Evolutionary conservation across 2,113 vertebrate species (phyloP).

Genomic region (Cromileptes altivelis): DNA sequence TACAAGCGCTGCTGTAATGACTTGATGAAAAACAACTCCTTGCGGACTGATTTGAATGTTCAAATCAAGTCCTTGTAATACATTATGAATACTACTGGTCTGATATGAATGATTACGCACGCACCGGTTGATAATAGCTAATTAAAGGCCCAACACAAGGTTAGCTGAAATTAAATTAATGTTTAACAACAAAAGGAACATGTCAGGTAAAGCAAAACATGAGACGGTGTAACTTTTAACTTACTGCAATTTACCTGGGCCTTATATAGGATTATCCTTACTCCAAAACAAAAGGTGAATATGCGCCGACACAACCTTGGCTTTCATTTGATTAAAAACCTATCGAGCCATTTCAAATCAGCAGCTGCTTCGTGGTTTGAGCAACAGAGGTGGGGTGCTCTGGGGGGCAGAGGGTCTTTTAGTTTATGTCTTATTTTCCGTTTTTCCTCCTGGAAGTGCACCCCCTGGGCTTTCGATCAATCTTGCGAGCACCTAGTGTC

Average conservation of each 20-base stretch:
- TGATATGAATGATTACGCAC: slow-evolving; percentile 20
- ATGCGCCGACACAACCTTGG: not conserved
- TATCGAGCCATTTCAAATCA: slow-evolving; percentile 7
- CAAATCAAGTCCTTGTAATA: slow-evolving; percentile 29
- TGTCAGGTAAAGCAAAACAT: not conserved
- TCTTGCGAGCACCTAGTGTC: slow-evolving; percentile 58
- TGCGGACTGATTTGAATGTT: slow-evolving; percentile 20
- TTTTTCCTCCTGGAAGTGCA: slow-evolving; percentile 44
- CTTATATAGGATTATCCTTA: not conserved
- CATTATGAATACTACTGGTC: slow-evolving; percentile 23
- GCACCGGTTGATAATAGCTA: not conserved
- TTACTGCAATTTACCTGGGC: not conserved
- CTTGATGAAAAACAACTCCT: slow-evolving; percentile 9
- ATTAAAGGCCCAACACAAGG: not conserved
- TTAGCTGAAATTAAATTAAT: not conserved
- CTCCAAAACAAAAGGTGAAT: not conserved
- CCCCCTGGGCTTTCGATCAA: slow-evolving; percentile 61
- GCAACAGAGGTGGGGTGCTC: slow-evolving; percentile 16
- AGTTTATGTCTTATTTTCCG: slow-evolving; percentile 41
- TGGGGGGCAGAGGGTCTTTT: slow-evolving; percentile 19
- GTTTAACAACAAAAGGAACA: not conserved
- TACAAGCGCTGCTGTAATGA: not conserved
- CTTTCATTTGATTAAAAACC: slow-evolving; percentile 14
- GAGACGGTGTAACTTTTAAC: not conserved
- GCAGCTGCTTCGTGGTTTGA: slow-evolving; percentile 8